Percentiles rank a stretch among this genome's conserved stretches.
Evolutionary conservation across 2,113 vertebrate species (phyloP).

Genomic region (Nymphicus hollandicus): DNA sequence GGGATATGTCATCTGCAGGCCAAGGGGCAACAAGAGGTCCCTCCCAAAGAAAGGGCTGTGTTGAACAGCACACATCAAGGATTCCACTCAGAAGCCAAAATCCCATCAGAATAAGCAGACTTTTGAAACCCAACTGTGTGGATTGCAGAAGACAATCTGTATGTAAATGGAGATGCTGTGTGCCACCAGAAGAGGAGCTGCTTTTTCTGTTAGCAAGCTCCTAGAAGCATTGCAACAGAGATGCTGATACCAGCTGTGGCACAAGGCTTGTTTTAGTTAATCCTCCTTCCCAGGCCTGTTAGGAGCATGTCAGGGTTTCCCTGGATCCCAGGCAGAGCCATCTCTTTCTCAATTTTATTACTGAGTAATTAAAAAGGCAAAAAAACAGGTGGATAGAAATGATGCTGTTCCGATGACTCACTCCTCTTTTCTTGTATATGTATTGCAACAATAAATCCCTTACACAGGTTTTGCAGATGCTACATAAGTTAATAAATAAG

Average conservation of each 20-base stretch:
- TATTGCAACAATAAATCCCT: slow-evolving; percentile 16
- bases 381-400: neutral
- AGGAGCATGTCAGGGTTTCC: neutral
- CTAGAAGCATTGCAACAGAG: neutral
- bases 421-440: neutral
- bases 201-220: neutral
- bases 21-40: neutral
- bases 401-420: neutral
- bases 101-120: neutral
- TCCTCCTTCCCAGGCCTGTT: neutral
- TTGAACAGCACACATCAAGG: neutral
- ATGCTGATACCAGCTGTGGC: neutral
- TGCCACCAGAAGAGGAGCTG: neutral
- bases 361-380: slow-evolving; percentile 22
- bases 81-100: neutral
- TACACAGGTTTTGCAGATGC: neutral
- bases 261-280: neutral
- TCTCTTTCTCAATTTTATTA: neutral
- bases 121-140: neutral
- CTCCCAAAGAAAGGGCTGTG: neutral
- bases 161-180: neutral
- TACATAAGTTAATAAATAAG: neutral
- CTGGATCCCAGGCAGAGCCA: neutral
- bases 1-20: neutral
- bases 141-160: neutral